These are phyloP conservation scores for Neopipo cinnamomea DNA, from an alignment of 2,113 vertebrate species.

Conservation along the genomic window DNA sequence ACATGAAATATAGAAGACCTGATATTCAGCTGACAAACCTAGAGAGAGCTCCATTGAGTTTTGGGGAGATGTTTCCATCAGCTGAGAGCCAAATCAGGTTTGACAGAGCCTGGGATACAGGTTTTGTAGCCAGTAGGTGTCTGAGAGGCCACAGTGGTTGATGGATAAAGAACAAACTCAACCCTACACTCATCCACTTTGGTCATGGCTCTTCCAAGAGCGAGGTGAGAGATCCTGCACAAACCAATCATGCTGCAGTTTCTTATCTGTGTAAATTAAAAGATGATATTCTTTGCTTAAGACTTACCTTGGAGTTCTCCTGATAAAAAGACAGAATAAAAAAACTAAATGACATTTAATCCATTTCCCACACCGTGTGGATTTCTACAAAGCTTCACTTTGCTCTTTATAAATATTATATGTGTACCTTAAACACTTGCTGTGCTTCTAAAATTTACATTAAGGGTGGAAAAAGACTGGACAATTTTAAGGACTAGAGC, in stretches of 20 bases:
- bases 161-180: background rate
- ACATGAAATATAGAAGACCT: background rate
- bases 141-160: accelerated
- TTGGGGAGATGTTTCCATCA: background rate
- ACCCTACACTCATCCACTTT: background rate
- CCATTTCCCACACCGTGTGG: background rate
- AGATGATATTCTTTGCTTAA: background rate
- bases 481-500: background rate
- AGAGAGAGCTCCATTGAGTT: background rate
- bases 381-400: background rate
- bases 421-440: background rate
- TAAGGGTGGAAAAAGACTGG: background rate
- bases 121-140: background rate
- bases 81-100: background rate
- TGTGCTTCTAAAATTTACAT: background rate
- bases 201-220: background rate
- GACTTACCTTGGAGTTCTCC: background rate
- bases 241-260: background rate
- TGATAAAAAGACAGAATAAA: background rate
- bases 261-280: background rate
- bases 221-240: background rate
- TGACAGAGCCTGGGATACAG: background rate
- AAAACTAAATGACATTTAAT: background rate
- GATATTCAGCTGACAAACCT: background rate
- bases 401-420: background rate